Conservation (phyloP, 2,797 vertebrate species). For the Trachops cirrhosus region DNA sequence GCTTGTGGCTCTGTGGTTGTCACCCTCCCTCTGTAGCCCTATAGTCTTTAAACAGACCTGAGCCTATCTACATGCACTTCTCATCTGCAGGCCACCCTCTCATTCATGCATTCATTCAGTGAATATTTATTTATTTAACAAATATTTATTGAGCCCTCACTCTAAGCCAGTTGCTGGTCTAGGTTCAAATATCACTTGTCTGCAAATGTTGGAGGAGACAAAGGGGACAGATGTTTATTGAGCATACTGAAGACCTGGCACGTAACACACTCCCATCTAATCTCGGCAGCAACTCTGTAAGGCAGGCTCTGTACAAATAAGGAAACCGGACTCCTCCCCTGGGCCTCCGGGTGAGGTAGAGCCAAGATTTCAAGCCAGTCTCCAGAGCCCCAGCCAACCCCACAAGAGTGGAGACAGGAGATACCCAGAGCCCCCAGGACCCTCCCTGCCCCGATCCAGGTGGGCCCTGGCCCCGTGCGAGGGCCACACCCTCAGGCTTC, state of each 20-base stretch:
- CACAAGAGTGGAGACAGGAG: background rate
- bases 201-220: background rate
- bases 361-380: background rate
- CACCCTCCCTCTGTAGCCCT: background rate
- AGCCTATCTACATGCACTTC: background rate
- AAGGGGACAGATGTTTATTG: background rate
- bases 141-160: background rate
- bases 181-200: background rate
- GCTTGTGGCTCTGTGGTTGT: background rate
- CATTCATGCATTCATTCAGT: background rate
- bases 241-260: background rate
- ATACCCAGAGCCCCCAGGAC: background rate
- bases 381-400: background rate
- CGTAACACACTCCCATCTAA: rapidly evolving
- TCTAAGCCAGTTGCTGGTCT: background rate
- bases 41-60: background rate
- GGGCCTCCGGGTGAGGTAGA: background rate
- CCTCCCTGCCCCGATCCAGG: rapidly evolving
- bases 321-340: background rate
- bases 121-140: background rate
- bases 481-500: background rate
- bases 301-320: background rate
- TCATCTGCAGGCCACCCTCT: background rate
- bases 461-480: rapidly evolving
- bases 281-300: background rate